Base-by-base conservation (phyloP, 2,888 invertebrate genomes). In the Eristalinus sepulchralis region DNA sequence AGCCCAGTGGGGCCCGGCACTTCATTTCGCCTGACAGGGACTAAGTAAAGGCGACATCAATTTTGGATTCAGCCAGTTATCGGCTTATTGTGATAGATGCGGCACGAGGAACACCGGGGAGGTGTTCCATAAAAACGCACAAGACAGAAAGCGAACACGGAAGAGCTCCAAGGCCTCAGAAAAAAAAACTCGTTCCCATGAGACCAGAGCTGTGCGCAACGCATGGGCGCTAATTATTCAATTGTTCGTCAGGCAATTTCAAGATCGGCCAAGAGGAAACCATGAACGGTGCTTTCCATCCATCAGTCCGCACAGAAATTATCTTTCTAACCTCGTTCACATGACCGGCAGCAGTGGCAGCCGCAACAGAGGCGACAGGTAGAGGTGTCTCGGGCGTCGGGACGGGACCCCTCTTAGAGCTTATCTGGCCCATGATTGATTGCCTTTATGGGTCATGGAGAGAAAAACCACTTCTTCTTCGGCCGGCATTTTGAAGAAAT, bases 401-500 rank as follows among this genome's bases (percentile, higher is more conserved):
- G 9, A 34, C 33, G 60, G 34, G 60, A 31, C 31, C 22, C 64
- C 53, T 24, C 27, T 59, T 59, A 31, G 39, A 39, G 47, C 59
- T 33, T 33, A 71, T 60, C 71, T 64, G 47, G 47, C 24, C 57
- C 57, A 81, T 84, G 81, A 85, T 81, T 85, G 81, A 85, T 81
- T 67, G 76, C 68, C 64, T 68, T 10, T 9, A 10, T 55, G 71
- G 80, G 55, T 84, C 75, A 68, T 67, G 57, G 36, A 55, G 53
- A 64, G 34, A 20, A 64, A 62, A 24, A 31, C 27, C 33, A 60
- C 66, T 67, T 72, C 67, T 31, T 67, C 60, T 55, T 68, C 39
- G 62, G 82, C 82, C 85, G 82, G 70, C 85, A 86, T 86, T 86
- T 86, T 86, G 79, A 78, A 85, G 76, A 73, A 73, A 71, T 70